phyloP scores from a whole-genome alignment of 1,140 invertebrate species.

The Drosophila orosa region DNA sequence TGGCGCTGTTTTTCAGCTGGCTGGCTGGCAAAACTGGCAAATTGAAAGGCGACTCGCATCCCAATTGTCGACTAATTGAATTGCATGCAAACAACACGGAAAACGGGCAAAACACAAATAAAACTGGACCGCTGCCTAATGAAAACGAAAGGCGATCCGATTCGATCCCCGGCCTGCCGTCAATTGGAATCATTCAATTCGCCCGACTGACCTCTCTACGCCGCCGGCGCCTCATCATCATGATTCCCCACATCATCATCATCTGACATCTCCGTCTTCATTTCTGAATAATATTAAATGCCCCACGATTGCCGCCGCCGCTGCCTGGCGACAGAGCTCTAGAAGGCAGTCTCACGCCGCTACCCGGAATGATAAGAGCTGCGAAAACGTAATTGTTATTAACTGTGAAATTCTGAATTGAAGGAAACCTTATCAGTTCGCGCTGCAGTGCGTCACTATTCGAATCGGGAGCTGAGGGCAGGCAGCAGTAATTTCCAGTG shows the following conservation, averaged over 20 bases:
- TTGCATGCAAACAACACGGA: conserved; percentile 61
- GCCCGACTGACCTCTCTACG: conserved; percentile 43
- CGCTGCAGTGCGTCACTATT: conserved; percentile 51
- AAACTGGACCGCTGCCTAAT: conserved; percentile 41
- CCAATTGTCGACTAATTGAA: conserved; percentile 71
- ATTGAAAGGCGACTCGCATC: conserved; percentile 72
- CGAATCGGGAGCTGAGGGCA: conserved; percentile 28
- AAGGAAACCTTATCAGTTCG: conserved; percentile 51
- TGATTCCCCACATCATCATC: conserved; percentile 35
- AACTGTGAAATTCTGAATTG: conserved; percentile 56
- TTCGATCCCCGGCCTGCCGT: conserved; percentile 17
- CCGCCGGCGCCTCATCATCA: conserved; percentile 31
- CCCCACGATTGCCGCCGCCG: conserved; percentile 29
- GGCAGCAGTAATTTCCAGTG: conserved; percentile 24
- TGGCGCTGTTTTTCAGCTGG: conserved; percentile 30
- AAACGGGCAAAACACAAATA: conserved; percentile 31
- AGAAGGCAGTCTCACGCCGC: neutral
- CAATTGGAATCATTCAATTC: conserved; percentile 55
- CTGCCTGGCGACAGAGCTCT: conserved; percentile 33
- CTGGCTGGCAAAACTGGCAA: conserved; percentile 32
- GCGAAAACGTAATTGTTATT: conserved; percentile 65
- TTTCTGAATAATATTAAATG: conserved; percentile 2
- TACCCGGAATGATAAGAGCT: conserved; percentile 50
- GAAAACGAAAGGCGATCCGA: conserved; percentile 68
- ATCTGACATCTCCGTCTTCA: neutral